Base-by-base conservation (phyloP, 2,797 vertebrate species). In the Sebastolobus alascanus region DNA sequence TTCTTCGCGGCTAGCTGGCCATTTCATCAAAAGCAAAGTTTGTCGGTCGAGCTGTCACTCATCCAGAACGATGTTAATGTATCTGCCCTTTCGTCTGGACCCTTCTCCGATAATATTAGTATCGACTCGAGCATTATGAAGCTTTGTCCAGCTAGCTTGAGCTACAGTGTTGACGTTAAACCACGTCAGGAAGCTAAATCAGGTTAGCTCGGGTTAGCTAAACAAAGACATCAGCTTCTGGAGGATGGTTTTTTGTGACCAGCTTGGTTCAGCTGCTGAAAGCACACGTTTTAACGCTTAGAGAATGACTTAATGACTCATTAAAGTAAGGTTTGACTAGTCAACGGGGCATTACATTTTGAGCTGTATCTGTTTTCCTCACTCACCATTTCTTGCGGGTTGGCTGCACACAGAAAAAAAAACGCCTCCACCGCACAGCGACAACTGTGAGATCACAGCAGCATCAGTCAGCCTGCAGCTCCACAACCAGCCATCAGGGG, bases 351-450 rank as follows among this genome's bases (percentile, higher is more conserved):
- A 4, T 20, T 61, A 66, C 29, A 27, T 25, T 70, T 18, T 5
- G 52, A 85, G 60, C 75, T 65, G 50, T 73, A 1, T 82, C 18
- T 68, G 76, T 89, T 88, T 80, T 82, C 84, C 85, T 77, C 88
- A 94, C 95, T 96, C 92, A 96, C 96, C 96, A 96, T 96, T 93
- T 93, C 95, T 94, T 91, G 87, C 90, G 89, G 89, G 89, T 90
- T 90, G 91, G 82, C 82, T 86, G 88, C 81, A 78, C 89, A 72
- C 75, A 60, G 68, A 22, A 46, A 77, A 61, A 77, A 87, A 83
- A 90, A 87, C 80, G 83, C 92, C 92, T 94, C 89, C 92, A 85
- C 93, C 86, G 94, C 95, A 93, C 94, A 87, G 92, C 93, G 84
- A 89, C 90, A 88, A 82, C 90, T 79, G 86, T 64, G 90, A 84